Base-by-base conservation (phyloP, 2,888 invertebrate genomes). In the Hipparchia semele region DNA sequence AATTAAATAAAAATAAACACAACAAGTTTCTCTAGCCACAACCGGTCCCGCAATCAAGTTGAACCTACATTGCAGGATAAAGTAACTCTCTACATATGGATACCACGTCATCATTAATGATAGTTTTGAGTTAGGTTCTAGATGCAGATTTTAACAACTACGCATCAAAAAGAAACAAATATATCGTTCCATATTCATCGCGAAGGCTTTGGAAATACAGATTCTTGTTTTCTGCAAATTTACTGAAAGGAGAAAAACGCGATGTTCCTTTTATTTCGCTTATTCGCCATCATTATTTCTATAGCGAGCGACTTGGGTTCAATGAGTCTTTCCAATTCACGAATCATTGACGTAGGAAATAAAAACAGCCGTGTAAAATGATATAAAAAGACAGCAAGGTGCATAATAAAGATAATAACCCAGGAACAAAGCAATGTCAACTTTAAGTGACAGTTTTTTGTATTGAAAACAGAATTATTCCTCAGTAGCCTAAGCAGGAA, bases 201-300 rank as follows among this genome's bases (percentile, higher is more conserved):
- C n/a, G 60, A 46, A 62, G n/a, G n/a, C 46, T 62, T 62, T 49
- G 49, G 62, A 46, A 45, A 61, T 54, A 62, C 45, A 49, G 62
- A 46, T 49, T 62, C 46, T 62, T 62, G 62, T 62, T 62, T 45
- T 46, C 62, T 46, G 46, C n/a, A 62, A 62, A 62, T 62, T 46
- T 62, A 62, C 49, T 62, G 62, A 62, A 49, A 62, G 62, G 23
- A 39, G n/a, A 49, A 62, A 49, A 46, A 62, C 62, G 46, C 62
- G 62, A 62, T 62, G 62, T 62, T 62, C 46, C 49, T 46, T 61
- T 61, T 61, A 61, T 61, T 61, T 61, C 45, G 45, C 61, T 61
- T 62, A 62, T 62, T 46, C 62, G 62, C 62, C 62, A 49, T 62
- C 62, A 49, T 62, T 62, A 62, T 62, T 62, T 62, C 62, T 62